These are phyloP conservation scores for Melanostoma mellinum DNA, from an alignment of 2,888 invertebrate genomes.

Conservation along the genomic window DNA sequence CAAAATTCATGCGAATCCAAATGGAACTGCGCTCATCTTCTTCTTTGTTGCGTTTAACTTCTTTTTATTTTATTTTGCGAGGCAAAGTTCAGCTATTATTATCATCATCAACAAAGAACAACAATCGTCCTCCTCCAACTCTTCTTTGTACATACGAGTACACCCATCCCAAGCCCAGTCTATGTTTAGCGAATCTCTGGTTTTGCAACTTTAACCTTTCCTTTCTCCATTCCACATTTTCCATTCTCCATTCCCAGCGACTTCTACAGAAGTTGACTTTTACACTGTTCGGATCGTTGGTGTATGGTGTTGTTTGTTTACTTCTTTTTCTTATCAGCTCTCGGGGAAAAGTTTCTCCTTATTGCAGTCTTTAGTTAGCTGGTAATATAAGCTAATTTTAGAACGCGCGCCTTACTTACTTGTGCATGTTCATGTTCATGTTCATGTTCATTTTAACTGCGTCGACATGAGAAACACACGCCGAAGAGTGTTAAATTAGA, in stretches of 20 bases:
- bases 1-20: conserved; percentile 6
- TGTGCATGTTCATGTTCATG: background rate
- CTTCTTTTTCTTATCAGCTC: conserved; percentile 26
- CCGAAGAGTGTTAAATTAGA: conserved; percentile 9
- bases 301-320: background rate
- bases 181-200: conserved; percentile 20
- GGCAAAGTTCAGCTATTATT: conserved; percentile 70
- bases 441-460: background rate
- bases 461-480: conserved; percentile 32
- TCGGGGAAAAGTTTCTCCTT: conserved; percentile 27
- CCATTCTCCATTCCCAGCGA: background rate
- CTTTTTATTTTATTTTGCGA: conserved; percentile 11
- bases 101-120: conserved; percentile 56
- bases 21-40: conserved; percentile 18
- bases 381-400: conserved; percentile 48
- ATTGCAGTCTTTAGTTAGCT: background rate
- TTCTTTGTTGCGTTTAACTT: conserved; percentile 39
- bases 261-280: background rate
- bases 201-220: conserved; percentile 68
- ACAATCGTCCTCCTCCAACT: conserved; percentile 6
- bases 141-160: background rate
- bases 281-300: background rate
- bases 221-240: conserved; percentile 6
- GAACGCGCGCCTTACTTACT: conserved; percentile 28
- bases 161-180: background rate